Percentiles rank a stretch among this genome's conserved stretches.
Evolutionary conservation across 1,140 invertebrate genomes (phyloP).

Genomic region (Tetramorium parvispinum): DNA sequence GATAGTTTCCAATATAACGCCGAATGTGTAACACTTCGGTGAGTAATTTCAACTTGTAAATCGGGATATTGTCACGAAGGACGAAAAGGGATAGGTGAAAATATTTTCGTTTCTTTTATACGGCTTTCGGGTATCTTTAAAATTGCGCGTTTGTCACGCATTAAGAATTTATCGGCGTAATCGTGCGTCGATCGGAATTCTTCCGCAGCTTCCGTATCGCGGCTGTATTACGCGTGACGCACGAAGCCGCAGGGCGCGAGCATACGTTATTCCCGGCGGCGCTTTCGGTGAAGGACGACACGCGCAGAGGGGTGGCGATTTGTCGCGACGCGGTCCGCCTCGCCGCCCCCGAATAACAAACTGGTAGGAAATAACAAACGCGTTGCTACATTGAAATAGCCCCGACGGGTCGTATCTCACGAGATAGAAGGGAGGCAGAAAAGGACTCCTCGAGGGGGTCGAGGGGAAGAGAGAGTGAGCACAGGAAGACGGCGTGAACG

Average conservation of each 20-base stretch:
- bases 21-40: not conserved
- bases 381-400: constrained; percentile 85
- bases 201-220: not conserved
- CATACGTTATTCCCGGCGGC: constrained; percentile 59
- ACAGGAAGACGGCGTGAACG: constrained; percentile 35
- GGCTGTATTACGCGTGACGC: not conserved
- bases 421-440: constrained; percentile 23
- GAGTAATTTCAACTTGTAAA: not conserved
- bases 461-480: constrained; percentile 18
- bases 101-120: constrained; percentile 1
- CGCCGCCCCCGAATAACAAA: constrained; percentile 80
- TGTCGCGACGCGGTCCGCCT: constrained; percentile 70
- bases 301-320: constrained; percentile 68
- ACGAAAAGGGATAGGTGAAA: not conserved
- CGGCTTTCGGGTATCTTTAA: not conserved
- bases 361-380: constrained; percentile 85
- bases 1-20: constrained; percentile 6
- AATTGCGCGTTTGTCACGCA: not conserved
- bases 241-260: not conserved
- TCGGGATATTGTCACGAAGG: not conserved
- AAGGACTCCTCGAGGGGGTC: not conserved
- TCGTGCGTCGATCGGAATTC: not conserved
- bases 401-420: constrained; percentile 82
- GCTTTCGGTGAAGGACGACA: constrained; percentile 19
- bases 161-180: not conserved